phyloP scores from a whole-genome alignment of 2,797 vertebrate genomes.

The Furcifer pardalis region DNA sequence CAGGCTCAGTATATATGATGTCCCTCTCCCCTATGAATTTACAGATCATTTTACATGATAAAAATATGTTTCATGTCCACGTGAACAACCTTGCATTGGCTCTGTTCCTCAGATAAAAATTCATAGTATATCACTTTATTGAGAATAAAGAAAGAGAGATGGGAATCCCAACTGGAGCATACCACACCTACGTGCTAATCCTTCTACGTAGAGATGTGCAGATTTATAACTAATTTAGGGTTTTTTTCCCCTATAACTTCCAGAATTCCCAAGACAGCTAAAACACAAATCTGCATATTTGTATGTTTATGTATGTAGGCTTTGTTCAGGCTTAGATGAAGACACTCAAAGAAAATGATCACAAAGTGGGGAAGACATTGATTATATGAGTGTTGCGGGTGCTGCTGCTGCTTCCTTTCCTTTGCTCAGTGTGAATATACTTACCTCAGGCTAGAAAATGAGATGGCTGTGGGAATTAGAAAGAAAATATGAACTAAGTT shows the following conservation, averaged over 20 bases:
- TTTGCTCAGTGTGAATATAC: not conserved
- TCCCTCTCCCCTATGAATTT: not conserved
- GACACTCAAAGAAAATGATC: not conserved
- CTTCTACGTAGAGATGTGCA: too few relatives aligned
- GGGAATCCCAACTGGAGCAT: too few relatives aligned
- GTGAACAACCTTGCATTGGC: not conserved
- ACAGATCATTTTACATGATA: not conserved
- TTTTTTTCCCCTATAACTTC: too few relatives aligned
- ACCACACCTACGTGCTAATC: too few relatives aligned
- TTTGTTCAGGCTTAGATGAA: not conserved
- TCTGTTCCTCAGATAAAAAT: conserved; percentile 29
- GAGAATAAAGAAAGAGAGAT: conserved; percentile 13
- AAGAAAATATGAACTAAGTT: not conserved
- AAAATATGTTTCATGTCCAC: not conserved
- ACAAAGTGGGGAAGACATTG: not conserved
- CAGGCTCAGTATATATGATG: not conserved
- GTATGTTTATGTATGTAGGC: not conserved
- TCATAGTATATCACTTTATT: not conserved
- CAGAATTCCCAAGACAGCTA: not conserved
- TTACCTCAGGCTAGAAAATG: not conserved
- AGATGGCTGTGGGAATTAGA: not conserved
- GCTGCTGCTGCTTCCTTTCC: not conserved
- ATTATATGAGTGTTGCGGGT: not conserved
- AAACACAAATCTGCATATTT: not conserved
- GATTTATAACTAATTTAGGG: too few relatives aligned